Evolutionary conservation across 2,113 vertebrate species (phyloP).

Genomic region (Colistium nudipinnis): DNA sequence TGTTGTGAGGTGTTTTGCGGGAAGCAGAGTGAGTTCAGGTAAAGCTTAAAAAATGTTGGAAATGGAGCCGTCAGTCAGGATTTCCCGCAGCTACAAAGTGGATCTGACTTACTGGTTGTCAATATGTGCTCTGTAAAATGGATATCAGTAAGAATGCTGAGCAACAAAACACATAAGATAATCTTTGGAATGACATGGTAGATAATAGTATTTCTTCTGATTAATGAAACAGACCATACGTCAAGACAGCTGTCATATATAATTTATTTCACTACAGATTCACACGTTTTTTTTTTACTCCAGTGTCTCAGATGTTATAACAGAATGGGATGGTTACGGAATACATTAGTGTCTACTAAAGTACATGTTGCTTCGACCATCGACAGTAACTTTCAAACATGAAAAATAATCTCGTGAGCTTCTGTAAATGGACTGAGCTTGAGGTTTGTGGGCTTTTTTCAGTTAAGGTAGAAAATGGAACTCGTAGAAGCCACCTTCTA

Average conservation of each 20-base stretch:
- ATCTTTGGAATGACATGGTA: too few species aligned
- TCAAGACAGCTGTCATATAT: background rate
- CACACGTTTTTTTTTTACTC: slow-evolving; percentile 15
- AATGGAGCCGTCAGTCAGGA: background rate
- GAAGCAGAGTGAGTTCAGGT: background rate
- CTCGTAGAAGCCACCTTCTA: slow-evolving; percentile 13
- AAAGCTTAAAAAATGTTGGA: background rate
- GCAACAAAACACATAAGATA: background rate
- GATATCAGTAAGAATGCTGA: background rate
- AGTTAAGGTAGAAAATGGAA: slow-evolving; percentile 44
- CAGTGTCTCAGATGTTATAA: slow-evolving; percentile 23
- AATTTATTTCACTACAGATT: slow-evolving; percentile 54
- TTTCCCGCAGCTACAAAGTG: background rate
- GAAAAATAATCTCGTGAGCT: slow-evolving; percentile 9
- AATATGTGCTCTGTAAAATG: background rate
- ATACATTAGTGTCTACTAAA: background rate
- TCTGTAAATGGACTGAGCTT: slow-evolving; percentile 13
- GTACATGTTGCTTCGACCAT: slow-evolving; percentile 2
- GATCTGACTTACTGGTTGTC: background rate
- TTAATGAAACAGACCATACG: background rate
- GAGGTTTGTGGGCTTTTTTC: slow-evolving; percentile 26
- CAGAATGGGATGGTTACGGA: slow-evolving; percentile 8
- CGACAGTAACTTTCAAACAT: slow-evolving; percentile 23
- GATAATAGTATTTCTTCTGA: background rate
- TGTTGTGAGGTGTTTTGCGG: background rate